phyloP scores from a whole-genome alignment of 2,113 vertebrate species.

The Salvator merianae region DNA sequence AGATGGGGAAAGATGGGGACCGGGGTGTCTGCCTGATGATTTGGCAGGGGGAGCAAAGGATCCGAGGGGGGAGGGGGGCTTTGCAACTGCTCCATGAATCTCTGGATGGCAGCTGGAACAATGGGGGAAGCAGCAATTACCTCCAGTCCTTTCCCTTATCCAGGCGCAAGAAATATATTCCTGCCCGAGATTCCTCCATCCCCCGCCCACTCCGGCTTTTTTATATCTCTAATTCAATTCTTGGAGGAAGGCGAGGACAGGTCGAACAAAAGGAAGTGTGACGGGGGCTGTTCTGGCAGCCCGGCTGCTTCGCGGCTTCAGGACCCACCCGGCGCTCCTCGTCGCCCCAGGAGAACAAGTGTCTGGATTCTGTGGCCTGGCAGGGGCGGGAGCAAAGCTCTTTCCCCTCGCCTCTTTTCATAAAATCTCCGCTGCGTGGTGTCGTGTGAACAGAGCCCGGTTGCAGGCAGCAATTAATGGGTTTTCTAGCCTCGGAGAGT shows the following conservation, averaged over 20 bases:
- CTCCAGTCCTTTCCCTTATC: conserved; percentile 90
- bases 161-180: conserved; percentile 91
- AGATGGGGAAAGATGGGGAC: conserved; percentile 68
- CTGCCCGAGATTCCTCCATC: conserved; percentile 77
- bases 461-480: neutral
- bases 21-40: conserved; percentile 45
- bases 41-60: conserved; percentile 63
- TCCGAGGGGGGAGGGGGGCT: conserved; percentile 72
- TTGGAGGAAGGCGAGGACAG: conserved; percentile 86
- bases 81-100: conserved; percentile 82
- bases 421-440: conserved; percentile 39
- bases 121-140: conserved; percentile 91
- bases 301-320: conserved; percentile 79
- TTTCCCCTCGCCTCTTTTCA: conserved; percentile 52
- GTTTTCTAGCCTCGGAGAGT: conserved; percentile 19
- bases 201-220: conserved; percentile 59
- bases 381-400: conserved; percentile 42
- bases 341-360: conserved; percentile 10
- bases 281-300: conserved; percentile 78
- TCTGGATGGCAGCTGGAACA: conserved; percentile 83
- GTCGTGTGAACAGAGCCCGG: no score
- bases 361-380: conserved; percentile 40
- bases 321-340: conserved; percentile 60
- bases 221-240: conserved; percentile 94
- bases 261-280: conserved; percentile 84